phyloP scores from a whole-genome alignment of 2,113 vertebrate genomes.

The Lycocorax pyrrhopterus region DNA sequence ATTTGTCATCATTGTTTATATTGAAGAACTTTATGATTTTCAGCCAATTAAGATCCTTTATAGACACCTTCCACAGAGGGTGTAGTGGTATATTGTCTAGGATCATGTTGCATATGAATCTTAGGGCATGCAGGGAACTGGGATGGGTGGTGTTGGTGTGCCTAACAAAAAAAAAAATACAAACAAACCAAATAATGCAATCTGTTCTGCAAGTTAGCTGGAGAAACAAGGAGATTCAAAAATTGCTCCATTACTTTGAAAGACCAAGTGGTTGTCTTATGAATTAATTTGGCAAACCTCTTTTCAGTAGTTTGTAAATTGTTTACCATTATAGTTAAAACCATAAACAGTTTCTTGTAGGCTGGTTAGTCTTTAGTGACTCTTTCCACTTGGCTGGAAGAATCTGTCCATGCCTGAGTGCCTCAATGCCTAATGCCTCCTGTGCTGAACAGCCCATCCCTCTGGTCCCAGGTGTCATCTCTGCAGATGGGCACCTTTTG shows the following conservation, averaged over 20 bases:
- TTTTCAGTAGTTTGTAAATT: not conserved
- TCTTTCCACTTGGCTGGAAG: not conserved
- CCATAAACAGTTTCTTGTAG: not conserved
- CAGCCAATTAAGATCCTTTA: not conserved
- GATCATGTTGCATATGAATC: not conserved
- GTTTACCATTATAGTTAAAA: not conserved
- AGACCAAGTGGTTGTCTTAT: not conserved
- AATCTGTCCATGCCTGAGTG: not conserved
- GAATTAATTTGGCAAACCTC: not conserved
- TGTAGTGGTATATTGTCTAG: not conserved
- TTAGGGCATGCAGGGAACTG: not conserved
- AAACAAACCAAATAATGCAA: not conserved
- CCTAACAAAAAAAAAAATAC: not conserved
- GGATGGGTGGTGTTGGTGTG: not conserved
- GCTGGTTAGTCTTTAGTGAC: not conserved
- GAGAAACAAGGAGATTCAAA: not conserved
- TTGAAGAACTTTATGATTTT: not conserved
- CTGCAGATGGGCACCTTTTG: conserved; percentile 61
- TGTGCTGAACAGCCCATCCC: not conserved
- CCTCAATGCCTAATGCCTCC: not conserved
- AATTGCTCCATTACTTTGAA: not conserved
- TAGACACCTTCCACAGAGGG: not conserved
- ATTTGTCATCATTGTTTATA: not conserved
- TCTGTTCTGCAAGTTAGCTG: not conserved
- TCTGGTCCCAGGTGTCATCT: not conserved